These are phyloP conservation scores for Tuberolachnus salignus DNA, from an alignment of 2,888 invertebrate species.

Conservation along the genomic window DNA sequence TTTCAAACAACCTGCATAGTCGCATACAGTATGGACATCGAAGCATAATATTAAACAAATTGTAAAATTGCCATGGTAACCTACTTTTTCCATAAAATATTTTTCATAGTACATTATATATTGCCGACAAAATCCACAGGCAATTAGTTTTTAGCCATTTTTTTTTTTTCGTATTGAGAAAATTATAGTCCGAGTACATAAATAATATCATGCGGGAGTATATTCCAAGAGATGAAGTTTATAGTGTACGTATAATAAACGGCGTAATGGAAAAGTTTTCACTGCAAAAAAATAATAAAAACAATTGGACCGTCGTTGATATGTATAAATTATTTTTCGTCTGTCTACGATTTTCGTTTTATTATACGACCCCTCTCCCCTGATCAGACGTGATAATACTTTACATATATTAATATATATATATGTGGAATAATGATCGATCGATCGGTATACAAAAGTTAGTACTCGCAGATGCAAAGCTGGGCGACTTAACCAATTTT, in stretches of 20 bases:
- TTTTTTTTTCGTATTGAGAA: constrained; percentile 4
- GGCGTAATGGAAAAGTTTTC: constrained; percentile 21
- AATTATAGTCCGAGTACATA: not conserved
- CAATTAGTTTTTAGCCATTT: constrained; percentile 11
- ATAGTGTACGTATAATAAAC: constrained; percentile 11
- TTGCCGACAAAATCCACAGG: not conserved
- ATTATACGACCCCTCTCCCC: not conserved
- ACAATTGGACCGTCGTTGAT: constrained; percentile 21
- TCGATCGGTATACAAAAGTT: too few relatives aligned
- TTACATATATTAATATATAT: constrained; percentile 1
- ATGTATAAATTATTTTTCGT: constrained; percentile 23
- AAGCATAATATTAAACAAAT: constrained; percentile 1
- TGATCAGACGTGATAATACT: constrained; percentile 4
- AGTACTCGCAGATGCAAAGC: too few relatives aligned
- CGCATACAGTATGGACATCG: too few relatives aligned
- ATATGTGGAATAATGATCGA: not conserved
- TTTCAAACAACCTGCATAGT: too few relatives aligned
- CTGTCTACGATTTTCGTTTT: constrained; percentile 23
- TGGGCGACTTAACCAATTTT: too few relatives aligned
- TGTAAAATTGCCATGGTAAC: not conserved
- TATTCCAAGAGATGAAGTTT: constrained; percentile 17
- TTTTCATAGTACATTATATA: constrained; percentile 32
- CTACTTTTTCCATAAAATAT: not conserved
- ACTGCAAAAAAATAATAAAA: constrained; percentile 4
- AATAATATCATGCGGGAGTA: not conserved